Evolutionary conservation across 2,113 vertebrate genomes (phyloP).

Genomic region (Microtus pennsylvanicus): DNA sequence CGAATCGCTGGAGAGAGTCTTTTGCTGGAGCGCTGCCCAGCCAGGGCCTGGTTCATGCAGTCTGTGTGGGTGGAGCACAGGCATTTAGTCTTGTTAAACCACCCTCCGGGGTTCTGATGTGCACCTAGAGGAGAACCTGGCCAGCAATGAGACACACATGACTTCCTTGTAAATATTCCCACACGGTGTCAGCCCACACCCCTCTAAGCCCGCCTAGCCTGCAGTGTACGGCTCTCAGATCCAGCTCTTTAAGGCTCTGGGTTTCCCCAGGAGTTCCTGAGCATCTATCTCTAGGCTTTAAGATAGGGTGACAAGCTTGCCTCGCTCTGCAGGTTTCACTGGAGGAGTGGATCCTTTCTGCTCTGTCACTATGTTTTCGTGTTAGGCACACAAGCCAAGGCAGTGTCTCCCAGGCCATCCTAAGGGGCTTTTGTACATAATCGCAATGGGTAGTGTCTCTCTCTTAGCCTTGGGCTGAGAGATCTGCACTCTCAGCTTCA

Average conservation of each 20-base stretch:
- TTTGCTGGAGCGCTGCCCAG: background rate
- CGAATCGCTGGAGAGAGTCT: background rate
- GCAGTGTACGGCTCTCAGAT: background rate
- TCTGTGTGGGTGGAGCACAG: background rate
- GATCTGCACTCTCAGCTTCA: background rate
- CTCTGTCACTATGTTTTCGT: background rate
- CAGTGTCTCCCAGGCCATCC: background rate
- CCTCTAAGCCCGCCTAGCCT: background rate
- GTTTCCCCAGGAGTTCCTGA: background rate
- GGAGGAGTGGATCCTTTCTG: background rate
- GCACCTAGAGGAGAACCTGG: background rate
- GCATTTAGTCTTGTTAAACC: background rate
- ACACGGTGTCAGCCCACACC: background rate
- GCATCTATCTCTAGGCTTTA: background rate
- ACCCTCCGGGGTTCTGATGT: background rate
- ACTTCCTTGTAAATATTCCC: background rate
- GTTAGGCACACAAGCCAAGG: background rate
- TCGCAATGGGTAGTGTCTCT: background rate
- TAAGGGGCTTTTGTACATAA: accelerated
- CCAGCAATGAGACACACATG: background rate
- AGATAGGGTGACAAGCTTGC: background rate
- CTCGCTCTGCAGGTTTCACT: background rate
- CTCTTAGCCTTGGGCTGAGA: background rate
- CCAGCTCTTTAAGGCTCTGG: background rate
- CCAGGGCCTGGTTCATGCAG: background rate